Base-by-base conservation (phyloP, 2,797 vertebrate species). In the Carcharodon carcharias region DNA sequence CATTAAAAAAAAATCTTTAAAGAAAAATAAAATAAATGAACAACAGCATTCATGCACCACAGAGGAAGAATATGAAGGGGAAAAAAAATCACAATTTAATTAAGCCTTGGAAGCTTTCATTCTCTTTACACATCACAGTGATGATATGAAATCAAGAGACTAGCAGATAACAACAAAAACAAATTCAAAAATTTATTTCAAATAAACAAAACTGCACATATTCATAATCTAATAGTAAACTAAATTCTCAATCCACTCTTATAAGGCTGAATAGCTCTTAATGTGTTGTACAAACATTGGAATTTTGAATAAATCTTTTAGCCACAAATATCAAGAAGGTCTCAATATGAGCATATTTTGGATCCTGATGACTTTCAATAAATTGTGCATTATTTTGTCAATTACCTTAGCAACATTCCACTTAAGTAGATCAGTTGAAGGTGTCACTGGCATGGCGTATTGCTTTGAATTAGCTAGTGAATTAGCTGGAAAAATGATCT, bases 131-230 rank as follows among this genome's bases (percentile, higher is more conserved):
- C 31, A 58, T 58, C 45, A 45, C 18, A 77, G 31, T 77, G 35
- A 35, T 77, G 21, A 23, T 85, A 26, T 50, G 54, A 61, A 91
- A 31, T 91, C 5, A 61, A 91, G 4, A 35, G 56, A 35, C 28
- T 6, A 61, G 31, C 56, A n/a, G 56, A 87, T 26, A 54, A 45
- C 88, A n/a, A 61, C 14, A 31, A 6, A 89, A 18, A 1, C 28
- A 35, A 94, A 94, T 94, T 67, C n/a, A n/a, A 94, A 67, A n/a
- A 45, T 94, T 94, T 65, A 94, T 94, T 94, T 21, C 45, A 67
- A 67, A 45, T 45, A 94, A 94, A 67, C 63, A 67, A 94, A 65
- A 61, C 9, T 67, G 18, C 35, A 94, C 45, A 45, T 94, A 67
- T 35, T 23, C 56, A 61, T 50, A 93, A 94, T 45, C 40, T 67